A percentile compares a stretch with the other conserved stretches of the same genome.
Evolutionary conservation across 2,888 invertebrate genomes (phyloP).

Genomic region (Abrostola tripartita): DNA sequence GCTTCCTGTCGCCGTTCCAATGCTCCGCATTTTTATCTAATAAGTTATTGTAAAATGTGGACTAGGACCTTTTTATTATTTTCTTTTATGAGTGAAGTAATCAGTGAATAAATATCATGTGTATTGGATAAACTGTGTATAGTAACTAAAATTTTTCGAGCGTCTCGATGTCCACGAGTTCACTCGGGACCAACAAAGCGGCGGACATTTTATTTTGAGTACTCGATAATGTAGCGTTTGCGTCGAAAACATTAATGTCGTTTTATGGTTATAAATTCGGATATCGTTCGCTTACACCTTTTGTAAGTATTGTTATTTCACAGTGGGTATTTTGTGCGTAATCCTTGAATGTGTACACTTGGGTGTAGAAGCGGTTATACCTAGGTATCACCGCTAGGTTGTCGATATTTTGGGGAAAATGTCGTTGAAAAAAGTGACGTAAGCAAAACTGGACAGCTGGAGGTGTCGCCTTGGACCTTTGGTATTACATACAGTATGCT

Average conservation of each 20-base stretch:
- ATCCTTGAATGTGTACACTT: slow-evolving; percentile 66
- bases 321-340: slow-evolving; percentile 66
- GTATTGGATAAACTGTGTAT: slow-evolving; percentile 77
- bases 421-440: slow-evolving; percentile 83
- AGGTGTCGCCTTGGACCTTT: slow-evolving; percentile 65
- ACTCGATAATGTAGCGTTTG: slow-evolving; percentile 89
- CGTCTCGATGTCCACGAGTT: slow-evolving; percentile 88
- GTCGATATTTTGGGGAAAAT: slow-evolving; percentile 82
- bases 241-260: slow-evolving; percentile 87
- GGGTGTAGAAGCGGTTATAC: slow-evolving; percentile 75
- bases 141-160: slow-evolving; percentile 81
- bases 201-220: slow-evolving; percentile 89
- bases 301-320: slow-evolving; percentile 81
- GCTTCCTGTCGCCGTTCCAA: slow-evolving; percentile 85
- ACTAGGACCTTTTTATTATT: slow-evolving; percentile 77
- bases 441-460: slow-evolving; percentile 78
- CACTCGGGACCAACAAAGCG: slow-evolving; percentile 88
- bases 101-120: slow-evolving; percentile 81
- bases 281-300: slow-evolving; percentile 87
- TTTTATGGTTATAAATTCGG: slow-evolving; percentile 86
- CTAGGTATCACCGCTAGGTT: slow-evolving; percentile 78
- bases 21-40: slow-evolving; percentile 79
- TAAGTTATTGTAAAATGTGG: slow-evolving; percentile 82
- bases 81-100: slow-evolving; percentile 78
- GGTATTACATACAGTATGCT: slow-evolving; percentile 67